Evolutionary conservation across 2,888 invertebrate species (phyloP), one percentile per base, ranked within the genome.

Genomic region (Apoda limacodes): DNA sequence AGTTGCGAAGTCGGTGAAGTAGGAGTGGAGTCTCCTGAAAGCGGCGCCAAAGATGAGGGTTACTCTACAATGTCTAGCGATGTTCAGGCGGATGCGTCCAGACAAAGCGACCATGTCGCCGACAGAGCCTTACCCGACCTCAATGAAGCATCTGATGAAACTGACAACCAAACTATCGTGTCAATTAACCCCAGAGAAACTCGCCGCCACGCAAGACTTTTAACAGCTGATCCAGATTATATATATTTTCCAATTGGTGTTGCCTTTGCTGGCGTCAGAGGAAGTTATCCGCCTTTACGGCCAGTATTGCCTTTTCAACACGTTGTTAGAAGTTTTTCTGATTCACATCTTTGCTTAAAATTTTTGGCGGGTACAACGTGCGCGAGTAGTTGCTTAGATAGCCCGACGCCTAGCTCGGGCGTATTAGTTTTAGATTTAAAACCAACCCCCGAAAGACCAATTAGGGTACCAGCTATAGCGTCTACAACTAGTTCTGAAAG

Each of bases 51-150:
- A 45, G 91, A 91, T 72, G 91, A 91, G 60, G 91, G 90, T 10
- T 91, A 91, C 65, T 90, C 90, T 36, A 91, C 91, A 3, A 91
- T 91, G 90, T 90, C 90, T 7, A 89, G 89, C 40, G 91, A 91
- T 56, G 89, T 90, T 1, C 90, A 90, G 61, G 87, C 87, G 1
- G 89, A 89, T 50, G 86, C 87, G 2, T 85, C 85, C 1, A 52
- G 82, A 12, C 83, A 83, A 24, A 85, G 85, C 35, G 84, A 84
- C 49, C 74, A 83, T 40, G 78, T 75, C 1, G 72, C 69, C 1
- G 75, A 83, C 40, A 60, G 86, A 35, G 85, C 85, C 5, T 61
- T 89, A 5, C 89, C 89, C 40, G 89, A 89, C 54, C 81, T 89
- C 17, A 88, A 89, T 58, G 89, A 89, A 52, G 88, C 87, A 6